These are phyloP conservation scores for Cynoglossus semilaevis DNA, from an alignment of 2,113 vertebrate genomes.

Conservation along the genomic window DNA sequence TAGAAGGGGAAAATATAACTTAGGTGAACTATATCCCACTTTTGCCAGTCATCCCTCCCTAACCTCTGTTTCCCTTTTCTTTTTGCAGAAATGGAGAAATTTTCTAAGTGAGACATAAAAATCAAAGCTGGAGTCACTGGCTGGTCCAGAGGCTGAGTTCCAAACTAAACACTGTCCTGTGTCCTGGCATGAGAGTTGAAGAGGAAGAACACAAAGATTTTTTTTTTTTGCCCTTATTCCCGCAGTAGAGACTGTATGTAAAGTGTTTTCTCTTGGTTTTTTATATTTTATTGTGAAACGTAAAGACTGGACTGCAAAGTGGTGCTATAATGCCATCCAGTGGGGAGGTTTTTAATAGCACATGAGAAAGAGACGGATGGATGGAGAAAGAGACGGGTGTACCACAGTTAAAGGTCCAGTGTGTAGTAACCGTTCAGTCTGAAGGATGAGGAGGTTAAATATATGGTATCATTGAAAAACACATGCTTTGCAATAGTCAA, in stretches of 20 bases:
- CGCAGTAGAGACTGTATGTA: constrained; percentile 8
- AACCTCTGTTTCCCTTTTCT: not conserved
- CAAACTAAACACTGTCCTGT: constrained; percentile 25
- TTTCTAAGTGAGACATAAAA: constrained; percentile 64
- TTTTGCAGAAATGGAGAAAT: constrained; percentile 71
- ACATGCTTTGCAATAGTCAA: too few relatives aligned
- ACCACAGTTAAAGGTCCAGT: too few relatives aligned
- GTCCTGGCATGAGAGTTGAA: constrained; percentile 12
- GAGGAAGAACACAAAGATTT: not conserved
- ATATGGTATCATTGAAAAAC: too few relatives aligned
- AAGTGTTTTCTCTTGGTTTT: not conserved
- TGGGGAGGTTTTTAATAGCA: not conserved
- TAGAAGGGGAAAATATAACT: too few relatives aligned
- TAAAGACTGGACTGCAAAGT: not conserved
- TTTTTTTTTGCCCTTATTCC: not conserved
- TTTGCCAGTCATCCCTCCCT: not conserved
- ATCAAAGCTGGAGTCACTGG: constrained; percentile 55
- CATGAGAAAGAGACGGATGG: too few relatives aligned
- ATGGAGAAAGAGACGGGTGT: too few relatives aligned
- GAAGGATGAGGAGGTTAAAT: too few relatives aligned
- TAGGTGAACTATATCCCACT: too few relatives aligned
- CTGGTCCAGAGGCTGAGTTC: constrained; percentile 70
- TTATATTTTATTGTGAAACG: constrained; percentile 3
- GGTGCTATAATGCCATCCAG: constrained; percentile 20
- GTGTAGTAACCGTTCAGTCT: too few relatives aligned